phyloP scores from a whole-genome alignment of 2,113 vertebrate genomes.

The Lepisosteus osseus region DNA sequence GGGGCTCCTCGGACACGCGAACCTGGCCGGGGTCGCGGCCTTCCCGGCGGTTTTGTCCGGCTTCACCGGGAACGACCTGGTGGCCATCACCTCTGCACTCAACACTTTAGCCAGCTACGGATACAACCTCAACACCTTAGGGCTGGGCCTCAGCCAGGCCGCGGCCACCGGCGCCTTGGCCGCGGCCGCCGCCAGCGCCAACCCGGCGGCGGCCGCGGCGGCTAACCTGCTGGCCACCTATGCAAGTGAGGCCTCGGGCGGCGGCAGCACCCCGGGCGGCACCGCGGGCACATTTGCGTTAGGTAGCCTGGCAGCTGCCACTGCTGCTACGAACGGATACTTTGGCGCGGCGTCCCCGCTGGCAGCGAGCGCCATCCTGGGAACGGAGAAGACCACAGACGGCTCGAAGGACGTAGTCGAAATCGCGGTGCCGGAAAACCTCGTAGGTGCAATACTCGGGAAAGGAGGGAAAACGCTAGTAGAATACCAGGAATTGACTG shows the following conservation, averaged over 20 bases:
- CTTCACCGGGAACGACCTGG: conserved; percentile 84
- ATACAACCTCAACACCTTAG: conserved; percentile 85
- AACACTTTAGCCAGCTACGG: conserved; percentile 85
- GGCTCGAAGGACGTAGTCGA: conserved; percentile 86
- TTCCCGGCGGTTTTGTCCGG: conserved; percentile 82
- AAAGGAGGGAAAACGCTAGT: conserved; percentile 87
- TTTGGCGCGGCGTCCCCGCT: conserved; percentile 83
- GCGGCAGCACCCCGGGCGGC: conserved; percentile 76
- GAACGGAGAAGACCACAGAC: conserved; percentile 82
- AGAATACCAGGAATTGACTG: conserved; percentile 88
- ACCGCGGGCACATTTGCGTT: conserved; percentile 82
- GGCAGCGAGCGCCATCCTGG: conserved; percentile 84
- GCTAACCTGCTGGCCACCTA: conserved; percentile 81
- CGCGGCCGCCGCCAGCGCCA: conserved; percentile 82
- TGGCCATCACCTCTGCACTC: conserved; percentile 87
- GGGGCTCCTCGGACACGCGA: conserved; percentile 82
- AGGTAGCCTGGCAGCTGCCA: conserved; percentile 85
- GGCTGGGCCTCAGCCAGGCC: conserved; percentile 81
- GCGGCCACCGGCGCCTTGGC: conserved; percentile 82
- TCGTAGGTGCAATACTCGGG: conserved; percentile 85
- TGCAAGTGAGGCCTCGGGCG: conserved; percentile 81
- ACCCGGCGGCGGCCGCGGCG: conserved; percentile 82
- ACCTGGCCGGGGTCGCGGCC: conserved; percentile 81
- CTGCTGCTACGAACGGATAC: conserved; percentile 84
- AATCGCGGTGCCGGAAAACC: conserved; percentile 85